phyloP scores from a whole-genome alignment of 2,113 vertebrate genomes.

The Corythaeola cristata region DNA sequence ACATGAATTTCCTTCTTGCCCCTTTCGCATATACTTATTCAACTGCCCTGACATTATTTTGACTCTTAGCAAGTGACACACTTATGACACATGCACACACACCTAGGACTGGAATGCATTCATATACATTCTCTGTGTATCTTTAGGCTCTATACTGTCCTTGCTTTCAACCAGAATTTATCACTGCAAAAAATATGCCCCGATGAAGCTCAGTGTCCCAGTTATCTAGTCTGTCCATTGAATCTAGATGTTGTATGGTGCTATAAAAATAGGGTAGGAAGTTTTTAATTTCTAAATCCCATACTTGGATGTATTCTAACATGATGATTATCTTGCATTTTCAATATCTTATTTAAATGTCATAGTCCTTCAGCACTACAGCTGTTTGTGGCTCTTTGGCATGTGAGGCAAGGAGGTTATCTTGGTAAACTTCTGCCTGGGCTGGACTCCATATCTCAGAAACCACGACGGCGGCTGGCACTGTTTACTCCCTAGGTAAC shows the following conservation, averaged over 20 bases:
- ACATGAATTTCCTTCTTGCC: slow-evolving; percentile 13
- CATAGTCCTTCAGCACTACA: neutral
- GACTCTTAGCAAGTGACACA: slow-evolving; percentile 25
- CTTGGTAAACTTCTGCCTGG: slow-evolving; percentile 17
- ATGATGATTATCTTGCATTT: neutral
- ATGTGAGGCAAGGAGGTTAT: slow-evolving; percentile 7
- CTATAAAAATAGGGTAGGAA: neutral
- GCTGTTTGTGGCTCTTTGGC: neutral
- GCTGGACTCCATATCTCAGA: slow-evolving; percentile 18
- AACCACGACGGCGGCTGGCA: neutral
- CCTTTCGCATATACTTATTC: slow-evolving; percentile 37
- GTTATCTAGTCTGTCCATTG: neutral
- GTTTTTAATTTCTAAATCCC: neutral
- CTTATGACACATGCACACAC: neutral
- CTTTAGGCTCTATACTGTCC: neutral
- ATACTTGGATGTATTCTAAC: neutral
- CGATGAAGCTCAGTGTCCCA: neutral
- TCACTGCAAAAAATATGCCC: neutral
- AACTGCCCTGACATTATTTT: slow-evolving; percentile 61
- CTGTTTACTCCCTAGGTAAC: neutral
- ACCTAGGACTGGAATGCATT: neutral
- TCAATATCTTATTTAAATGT: neutral
- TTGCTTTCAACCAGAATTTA: neutral
- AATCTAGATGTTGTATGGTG: neutral
- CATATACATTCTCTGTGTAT: neutral